Evolutionary conservation across 2,888 invertebrate genomes (phyloP).

Genomic region (Philonicus albiceps): DNA sequence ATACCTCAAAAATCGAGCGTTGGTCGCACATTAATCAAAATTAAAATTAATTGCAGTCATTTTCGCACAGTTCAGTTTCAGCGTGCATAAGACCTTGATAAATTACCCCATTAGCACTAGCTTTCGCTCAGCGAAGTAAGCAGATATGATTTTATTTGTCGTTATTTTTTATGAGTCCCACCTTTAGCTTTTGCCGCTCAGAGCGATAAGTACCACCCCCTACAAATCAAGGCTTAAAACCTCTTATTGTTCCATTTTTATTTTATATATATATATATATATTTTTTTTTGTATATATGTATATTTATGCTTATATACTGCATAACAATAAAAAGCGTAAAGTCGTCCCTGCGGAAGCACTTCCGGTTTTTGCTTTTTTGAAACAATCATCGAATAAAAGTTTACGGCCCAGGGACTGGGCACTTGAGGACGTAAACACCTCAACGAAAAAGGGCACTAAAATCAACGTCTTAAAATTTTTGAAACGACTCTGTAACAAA

Average conservation of each 20-base stretch:
- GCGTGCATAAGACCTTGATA: conserved; percentile 32
- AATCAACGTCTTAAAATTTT: background rate
- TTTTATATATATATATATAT: background rate
- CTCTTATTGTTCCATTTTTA: background rate
- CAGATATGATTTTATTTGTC: background rate
- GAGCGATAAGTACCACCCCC: background rate
- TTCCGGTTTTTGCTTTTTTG: background rate
- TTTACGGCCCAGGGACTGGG: background rate
- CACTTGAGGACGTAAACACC: background rate
- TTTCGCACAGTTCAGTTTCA: conserved; percentile 24
- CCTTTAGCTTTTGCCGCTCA: background rate
- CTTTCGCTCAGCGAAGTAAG: background rate
- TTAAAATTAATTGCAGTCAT: conserved; percentile 46
- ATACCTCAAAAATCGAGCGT: background rate
- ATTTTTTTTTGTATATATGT: too few species aligned
- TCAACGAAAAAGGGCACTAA: background rate
- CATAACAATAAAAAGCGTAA: background rate
- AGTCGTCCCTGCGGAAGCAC: background rate
- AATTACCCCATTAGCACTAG: conserved; percentile 1
- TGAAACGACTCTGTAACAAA: background rate
- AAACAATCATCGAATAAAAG: background rate
- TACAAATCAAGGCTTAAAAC: background rate
- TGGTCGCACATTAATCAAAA: conserved; percentile 46
- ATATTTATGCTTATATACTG: background rate
- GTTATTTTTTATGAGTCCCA: background rate